Evolutionary conservation across 2,113 vertebrate genomes (phyloP), one percentile per base, ranked within the genome.

Genomic region (Centropristis striata): DNA sequence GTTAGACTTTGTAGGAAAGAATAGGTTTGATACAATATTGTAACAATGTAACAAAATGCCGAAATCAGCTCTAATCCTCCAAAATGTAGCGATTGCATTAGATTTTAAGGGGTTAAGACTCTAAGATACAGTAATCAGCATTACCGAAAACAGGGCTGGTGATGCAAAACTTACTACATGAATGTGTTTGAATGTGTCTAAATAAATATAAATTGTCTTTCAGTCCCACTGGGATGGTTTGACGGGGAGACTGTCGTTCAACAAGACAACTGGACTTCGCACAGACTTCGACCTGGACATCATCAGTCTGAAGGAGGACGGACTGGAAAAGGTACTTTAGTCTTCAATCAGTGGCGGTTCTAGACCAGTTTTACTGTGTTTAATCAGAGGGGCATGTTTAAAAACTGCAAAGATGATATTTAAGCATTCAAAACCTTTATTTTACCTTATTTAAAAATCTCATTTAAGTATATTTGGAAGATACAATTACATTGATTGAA

Each of bases 221-320:
- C 95, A 99, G 98, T 98, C 98, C 68, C 98, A 99, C 41, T 99
- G 98, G 98, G 98, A 99, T 92, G 98, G 98, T 81, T 92, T 99
- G 93, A 99, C 98, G 0, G 98, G 98, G 78, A 95, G 98, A 36
- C 96, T 99, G 54, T 96, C 96, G 82, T 99, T 99, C 93, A 99
- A 99, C 92, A 98, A 96, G 94, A 97, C 97, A 15, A 97, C 95
- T 1, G 98, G 98, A 50, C 95, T 99, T 15, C 93, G 98, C 58
- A 99, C 97, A 1, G 98, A 99, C 93, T 99, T 99, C 53, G 98
- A 99, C 90, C 85, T 99, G 94, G 98, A 99, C 91, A 97, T 99
- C 88, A 77, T 99, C 89, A 99, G 97, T 81, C 95, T 99, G 51
- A 99, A 99, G 85, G 98, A 99, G 85, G 97, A 99, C 0, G 98